These are phyloP conservation scores for Thumatha senex DNA, from an alignment of 2,888 invertebrate genomes.

Conservation along the genomic window DNA sequence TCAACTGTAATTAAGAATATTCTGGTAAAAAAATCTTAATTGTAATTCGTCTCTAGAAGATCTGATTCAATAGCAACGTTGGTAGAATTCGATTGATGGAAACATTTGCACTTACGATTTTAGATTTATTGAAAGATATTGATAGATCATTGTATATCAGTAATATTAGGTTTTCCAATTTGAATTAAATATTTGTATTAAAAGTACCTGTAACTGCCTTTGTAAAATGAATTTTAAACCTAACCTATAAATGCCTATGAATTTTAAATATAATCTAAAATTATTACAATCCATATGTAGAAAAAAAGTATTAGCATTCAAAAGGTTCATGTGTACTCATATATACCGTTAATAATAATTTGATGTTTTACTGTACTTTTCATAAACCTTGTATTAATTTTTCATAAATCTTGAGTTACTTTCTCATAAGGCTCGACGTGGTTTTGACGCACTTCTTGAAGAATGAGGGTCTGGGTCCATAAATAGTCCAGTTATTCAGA, in stretches of 20 bases:
- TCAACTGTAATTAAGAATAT: neutral
- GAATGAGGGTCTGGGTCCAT: too few relatives aligned
- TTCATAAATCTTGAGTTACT: too few relatives aligned
- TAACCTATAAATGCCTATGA: neutral
- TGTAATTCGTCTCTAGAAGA: neutral
- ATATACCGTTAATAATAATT: too few relatives aligned
- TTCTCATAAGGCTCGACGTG: too few relatives aligned
- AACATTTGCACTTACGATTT: constrained; percentile 13
- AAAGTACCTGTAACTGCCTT: neutral
- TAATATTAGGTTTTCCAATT: constrained; percentile 2
- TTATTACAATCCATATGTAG: too few relatives aligned
- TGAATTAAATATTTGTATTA: neutral
- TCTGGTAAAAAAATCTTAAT: neutral
- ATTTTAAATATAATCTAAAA: too few relatives aligned
- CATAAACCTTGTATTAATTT: too few relatives aligned
- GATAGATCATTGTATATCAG: neutral
- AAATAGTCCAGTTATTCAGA: too few relatives aligned
- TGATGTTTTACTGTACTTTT: too few relatives aligned
- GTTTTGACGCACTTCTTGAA: too few relatives aligned
- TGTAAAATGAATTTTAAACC: neutral
- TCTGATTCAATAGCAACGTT: neutral
- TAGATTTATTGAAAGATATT: constrained; percentile 1
- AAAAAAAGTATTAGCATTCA: too few relatives aligned
- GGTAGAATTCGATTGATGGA: constrained; percentile 7
- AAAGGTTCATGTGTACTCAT: too few relatives aligned